These are phyloP conservation scores for Seira musarum DNA, from an alignment of 2,888 invertebrate genomes.

Conservation along the genomic window DNA sequence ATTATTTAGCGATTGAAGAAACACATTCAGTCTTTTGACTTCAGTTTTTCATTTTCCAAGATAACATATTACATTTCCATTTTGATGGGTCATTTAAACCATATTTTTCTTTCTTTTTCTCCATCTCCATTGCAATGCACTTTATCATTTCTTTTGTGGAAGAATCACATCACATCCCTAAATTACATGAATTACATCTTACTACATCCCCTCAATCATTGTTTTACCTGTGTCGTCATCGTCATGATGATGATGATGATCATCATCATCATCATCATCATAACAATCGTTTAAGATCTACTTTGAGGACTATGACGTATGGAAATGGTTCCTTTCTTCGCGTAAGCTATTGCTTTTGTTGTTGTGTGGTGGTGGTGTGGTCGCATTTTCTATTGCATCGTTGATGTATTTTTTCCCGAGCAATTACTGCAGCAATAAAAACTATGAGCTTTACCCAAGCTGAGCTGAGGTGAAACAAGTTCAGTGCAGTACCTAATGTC, in stretches of 20 bases:
- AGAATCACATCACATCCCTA: too few species aligned
- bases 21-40: background rate
- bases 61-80: background rate
- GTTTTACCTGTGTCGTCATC: background rate
- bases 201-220: background rate
- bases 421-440: conserved; percentile 50
- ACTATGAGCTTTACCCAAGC: background rate
- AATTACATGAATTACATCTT: too few species aligned
- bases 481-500: conserved; percentile 30
- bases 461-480: conserved; percentile 34
- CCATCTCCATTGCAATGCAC: too few species aligned
- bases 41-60: background rate
- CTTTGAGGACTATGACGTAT: background rate
- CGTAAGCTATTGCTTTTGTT: background rate
- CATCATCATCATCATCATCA: background rate
- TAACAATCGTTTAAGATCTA: background rate
- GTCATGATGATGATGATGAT: too few species aligned
- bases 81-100: background rate
- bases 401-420: conserved; percentile 17
- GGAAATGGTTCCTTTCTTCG: too few species aligned
- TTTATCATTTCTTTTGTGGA: too few species aligned
- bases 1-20: too few species aligned
- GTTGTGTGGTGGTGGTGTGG: background rate
- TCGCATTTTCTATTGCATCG: background rate
- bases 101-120: background rate